Evolutionary conservation across 2,888 invertebrate genomes (phyloP).

Genomic region (Leucophenga montana): DNA sequence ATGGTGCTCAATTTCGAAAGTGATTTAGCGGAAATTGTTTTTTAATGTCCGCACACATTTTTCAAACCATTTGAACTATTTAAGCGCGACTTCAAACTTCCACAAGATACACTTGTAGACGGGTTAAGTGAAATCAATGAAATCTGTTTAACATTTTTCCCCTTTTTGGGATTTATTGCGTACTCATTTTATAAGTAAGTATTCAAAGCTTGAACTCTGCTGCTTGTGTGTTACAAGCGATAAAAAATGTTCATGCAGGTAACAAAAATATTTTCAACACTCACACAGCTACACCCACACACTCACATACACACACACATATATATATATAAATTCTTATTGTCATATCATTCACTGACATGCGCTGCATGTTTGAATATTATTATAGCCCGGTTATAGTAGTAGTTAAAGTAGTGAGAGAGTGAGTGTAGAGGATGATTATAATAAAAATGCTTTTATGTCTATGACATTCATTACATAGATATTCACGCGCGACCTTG

Average conservation of each 20-base stretch:
- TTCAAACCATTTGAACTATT: constrained; percentile 55
- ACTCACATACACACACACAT: constrained; percentile 22
- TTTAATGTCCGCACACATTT: constrained; percentile 50
- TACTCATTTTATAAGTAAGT: no score
- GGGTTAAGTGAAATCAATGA: constrained; percentile 2
- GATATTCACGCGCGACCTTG: constrained; percentile 7
- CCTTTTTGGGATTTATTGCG: constrained; percentile 33
- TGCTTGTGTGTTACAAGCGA: constrained; percentile 53
- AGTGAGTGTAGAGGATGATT: constrained; percentile 44
- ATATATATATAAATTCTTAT: constrained; percentile 1
- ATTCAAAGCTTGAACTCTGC: constrained; percentile 41
- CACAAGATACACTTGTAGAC: neutral
- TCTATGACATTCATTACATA: constrained; percentile 52
- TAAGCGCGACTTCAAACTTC: constrained; percentile 39
- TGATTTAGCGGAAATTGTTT: constrained; percentile 60
- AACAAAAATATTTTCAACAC: neutral
- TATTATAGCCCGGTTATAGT: constrained; percentile 21
- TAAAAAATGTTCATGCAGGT: constrained; percentile 50
- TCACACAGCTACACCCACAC: constrained; percentile 27
- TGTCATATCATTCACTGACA: constrained; percentile 42
- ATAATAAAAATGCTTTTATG: constrained; percentile 58
- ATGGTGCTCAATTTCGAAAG: constrained; percentile 31
- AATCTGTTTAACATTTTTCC: neutral
- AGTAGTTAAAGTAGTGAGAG: neutral
- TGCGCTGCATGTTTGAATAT: constrained; percentile 54